Evolutionary conservation across 2,888 invertebrate species (phyloP).

Genomic region (Diogma glabrata): DNA sequence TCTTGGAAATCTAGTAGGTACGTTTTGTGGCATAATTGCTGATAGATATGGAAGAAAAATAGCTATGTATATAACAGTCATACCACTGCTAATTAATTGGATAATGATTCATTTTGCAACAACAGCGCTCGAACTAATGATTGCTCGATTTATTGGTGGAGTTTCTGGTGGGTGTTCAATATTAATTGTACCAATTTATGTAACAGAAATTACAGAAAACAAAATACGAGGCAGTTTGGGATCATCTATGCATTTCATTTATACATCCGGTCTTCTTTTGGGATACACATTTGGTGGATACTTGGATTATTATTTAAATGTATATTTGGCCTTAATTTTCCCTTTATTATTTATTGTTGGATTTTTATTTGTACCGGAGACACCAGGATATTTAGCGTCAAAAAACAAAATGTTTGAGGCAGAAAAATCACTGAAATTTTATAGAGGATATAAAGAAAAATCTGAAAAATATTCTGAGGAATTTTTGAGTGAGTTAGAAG

Average conservation of each 20-base stretch:
- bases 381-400: not conserved
- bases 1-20: constrained; percentile 30
- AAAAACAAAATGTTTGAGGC: not conserved
- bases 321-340: not conserved
- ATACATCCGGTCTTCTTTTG: constrained; percentile 10
- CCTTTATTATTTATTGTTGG: constrained; percentile 1
- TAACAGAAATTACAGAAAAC: constrained; percentile 10
- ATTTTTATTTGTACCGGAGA: constrained; percentile 9
- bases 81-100: constrained; percentile 7
- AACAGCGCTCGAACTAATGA: constrained; percentile 9
- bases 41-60: not conserved
- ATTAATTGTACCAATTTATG: constrained; percentile 11
- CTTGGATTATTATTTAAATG: not conserved
- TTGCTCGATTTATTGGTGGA: constrained; percentile 12
- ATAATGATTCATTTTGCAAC: constrained; percentile 13
- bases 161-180: constrained; percentile 13
- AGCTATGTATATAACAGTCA: not conserved
- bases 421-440: constrained; percentile 7
- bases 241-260: constrained; percentile 7
- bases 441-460: constrained; percentile 3
- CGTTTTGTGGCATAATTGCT: constrained; percentile 20
- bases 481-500: not conserved
- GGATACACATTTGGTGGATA: constrained; percentile 1
- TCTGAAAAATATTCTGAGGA: not conserved
- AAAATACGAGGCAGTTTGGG: constrained; percentile 14